phyloP scores from a whole-genome alignment of 2,113 vertebrate genomes.

The Morone chrysops region DNA sequence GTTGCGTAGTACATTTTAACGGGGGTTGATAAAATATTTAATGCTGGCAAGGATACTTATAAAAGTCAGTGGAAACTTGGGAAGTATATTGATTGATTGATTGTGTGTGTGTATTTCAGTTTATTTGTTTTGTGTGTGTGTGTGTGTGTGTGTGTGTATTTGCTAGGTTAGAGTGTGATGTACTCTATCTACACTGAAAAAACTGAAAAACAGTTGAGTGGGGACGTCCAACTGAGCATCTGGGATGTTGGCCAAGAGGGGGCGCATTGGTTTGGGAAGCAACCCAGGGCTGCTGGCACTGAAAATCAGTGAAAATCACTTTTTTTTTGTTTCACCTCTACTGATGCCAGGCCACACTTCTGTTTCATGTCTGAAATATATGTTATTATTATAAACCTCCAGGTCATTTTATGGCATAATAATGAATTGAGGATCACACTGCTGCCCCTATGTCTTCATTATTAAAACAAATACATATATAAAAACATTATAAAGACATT shows the following conservation, averaged over 20 bases:
- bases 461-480: background rate
- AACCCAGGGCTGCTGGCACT: slow-evolving; percentile 13
- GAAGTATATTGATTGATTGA: background rate
- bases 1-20: slow-evolving; percentile 55
- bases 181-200: slow-evolving; percentile 14
- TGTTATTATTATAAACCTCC: background rate
- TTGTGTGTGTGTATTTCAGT: background rate
- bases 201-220: background rate
- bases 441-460: background rate
- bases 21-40: slow-evolving; percentile 57
- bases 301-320: background rate
- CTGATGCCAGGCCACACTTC: background rate
- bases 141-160: background rate
- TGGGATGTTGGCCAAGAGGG: slow-evolving; percentile 44
- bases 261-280: slow-evolving; percentile 9
- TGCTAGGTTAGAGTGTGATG: background rate
- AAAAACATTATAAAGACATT: no score
- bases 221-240: slow-evolving; percentile 18
- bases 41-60: slow-evolving; percentile 21
- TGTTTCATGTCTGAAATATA: background rate
- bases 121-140: background rate
- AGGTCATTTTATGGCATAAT: background rate
- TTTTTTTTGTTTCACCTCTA: background rate
- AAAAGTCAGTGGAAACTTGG: slow-evolving; percentile 4
- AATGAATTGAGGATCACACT: background rate